phyloP scores from a whole-genome alignment of 2,797 vertebrate genomes.

The Sebastes ruberrimus region DNA sequence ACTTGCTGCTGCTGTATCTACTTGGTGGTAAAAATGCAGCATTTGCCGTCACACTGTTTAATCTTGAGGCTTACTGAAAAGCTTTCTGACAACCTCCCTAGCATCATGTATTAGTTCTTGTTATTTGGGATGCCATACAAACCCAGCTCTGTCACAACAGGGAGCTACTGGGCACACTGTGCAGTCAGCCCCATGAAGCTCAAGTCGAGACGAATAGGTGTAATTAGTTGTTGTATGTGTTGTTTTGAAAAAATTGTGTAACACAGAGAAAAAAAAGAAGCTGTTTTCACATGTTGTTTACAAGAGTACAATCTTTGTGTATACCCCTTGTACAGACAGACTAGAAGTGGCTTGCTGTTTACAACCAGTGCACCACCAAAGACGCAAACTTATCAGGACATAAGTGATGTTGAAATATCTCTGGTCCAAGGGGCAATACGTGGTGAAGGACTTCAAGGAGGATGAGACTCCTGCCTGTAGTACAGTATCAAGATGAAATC shows the following conservation, averaged over 20 bases:
- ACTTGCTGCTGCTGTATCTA: not conserved
- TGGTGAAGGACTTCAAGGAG: not conserved
- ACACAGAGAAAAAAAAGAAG: not conserved
- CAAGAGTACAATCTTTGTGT: not conserved
- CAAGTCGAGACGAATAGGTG: not conserved
- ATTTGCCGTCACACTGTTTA: not conserved
- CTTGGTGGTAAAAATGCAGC: not conserved
- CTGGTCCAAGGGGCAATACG: not conserved
- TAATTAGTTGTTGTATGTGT: not conserved
- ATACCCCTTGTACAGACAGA: not conserved
- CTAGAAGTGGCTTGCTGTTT: not conserved
- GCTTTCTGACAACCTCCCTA: not conserved
- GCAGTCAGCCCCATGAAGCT: not conserved
- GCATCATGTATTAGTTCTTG: not conserved
- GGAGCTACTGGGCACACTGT: not conserved
- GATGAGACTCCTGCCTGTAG: not conserved
- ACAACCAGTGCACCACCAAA: not conserved
- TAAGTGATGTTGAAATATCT: not conserved
- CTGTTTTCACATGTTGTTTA: not conserved
- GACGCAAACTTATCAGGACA: not conserved
- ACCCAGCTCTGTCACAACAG: conserved; percentile 12
- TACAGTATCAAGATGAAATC: conserved; percentile 22
- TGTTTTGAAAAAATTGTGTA: not conserved
- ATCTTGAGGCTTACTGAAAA: not conserved
- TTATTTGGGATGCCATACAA: not conserved